Evolutionary conservation across 2,888 invertebrate species (phyloP).

Genomic region (Synanthedon formicaeformis): DNA sequence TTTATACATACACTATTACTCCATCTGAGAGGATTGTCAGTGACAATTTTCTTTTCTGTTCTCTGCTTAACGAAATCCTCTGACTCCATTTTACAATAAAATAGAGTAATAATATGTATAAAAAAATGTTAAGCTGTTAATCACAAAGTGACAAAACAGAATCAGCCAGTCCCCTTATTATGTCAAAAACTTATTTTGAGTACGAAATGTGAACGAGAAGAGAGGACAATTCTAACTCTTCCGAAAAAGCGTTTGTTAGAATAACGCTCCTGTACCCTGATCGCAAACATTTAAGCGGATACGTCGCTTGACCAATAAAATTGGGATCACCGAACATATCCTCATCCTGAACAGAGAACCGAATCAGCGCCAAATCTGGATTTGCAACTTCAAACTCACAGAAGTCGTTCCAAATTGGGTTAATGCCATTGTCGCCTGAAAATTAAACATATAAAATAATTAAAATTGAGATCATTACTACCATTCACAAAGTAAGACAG

Average conservation of each 20-base stretch:
- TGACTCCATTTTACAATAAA: no score
- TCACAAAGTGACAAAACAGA: no score
- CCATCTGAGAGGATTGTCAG: no score
- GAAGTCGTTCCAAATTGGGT: slow-evolving; percentile 91
- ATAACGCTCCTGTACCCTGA: slow-evolving; percentile 93
- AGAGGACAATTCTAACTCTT: slow-evolving; percentile 92
- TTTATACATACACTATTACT: no score
- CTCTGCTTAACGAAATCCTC: no score
- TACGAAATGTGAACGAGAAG: slow-evolving; percentile 78
- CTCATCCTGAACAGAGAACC: slow-evolving; percentile 93
- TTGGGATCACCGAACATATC: slow-evolving; percentile 98
- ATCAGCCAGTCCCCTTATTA: no score
- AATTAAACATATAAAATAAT: slow-evolving; percentile 8
- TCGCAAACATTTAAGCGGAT: slow-evolving; percentile 84
- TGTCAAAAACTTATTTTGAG: slow-evolving; percentile 3
- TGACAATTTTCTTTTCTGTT: no score
- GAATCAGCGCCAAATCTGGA: slow-evolving; percentile 84
- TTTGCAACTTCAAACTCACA: slow-evolving; percentile 86
- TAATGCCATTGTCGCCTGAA: slow-evolving; percentile 91
- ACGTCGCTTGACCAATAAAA: slow-evolving; percentile 96
- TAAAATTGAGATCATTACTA: no score
- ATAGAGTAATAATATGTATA: no score
- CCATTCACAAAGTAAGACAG: no score
- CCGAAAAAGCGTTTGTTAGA: slow-evolving; percentile 89
- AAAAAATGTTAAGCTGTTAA: no score